phyloP scores from a whole-genome alignment of 2,113 vertebrate species.

The Myotis davidii region DNA sequence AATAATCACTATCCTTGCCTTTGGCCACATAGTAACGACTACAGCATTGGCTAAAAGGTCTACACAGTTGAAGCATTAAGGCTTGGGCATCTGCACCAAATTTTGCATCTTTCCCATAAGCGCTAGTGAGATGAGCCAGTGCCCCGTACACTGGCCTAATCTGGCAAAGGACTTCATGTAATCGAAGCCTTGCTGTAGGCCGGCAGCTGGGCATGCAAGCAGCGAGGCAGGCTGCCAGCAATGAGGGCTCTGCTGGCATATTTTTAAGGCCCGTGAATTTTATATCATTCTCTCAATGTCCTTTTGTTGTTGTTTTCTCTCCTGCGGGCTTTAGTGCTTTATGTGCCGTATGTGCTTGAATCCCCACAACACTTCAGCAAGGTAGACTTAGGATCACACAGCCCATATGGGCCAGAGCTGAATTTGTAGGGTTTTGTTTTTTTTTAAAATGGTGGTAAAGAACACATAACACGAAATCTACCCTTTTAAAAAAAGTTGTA shows the following conservation, averaged over 20 bases:
- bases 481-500: neutral
- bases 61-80: constrained; percentile 91
- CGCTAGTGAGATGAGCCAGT: constrained; percentile 87
- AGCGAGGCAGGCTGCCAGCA: neutral
- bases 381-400: neutral
- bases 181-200: neutral
- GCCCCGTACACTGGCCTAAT: constrained; percentile 87
- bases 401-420: neutral
- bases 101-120: constrained; percentile 93
- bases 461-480: neutral
- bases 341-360: neutral
- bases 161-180: constrained; percentile 83
- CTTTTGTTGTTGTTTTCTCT: neutral
- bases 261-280: neutral
- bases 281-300: neutral
- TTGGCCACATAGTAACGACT: constrained; percentile 94
- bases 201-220: neutral
- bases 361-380: neutral
- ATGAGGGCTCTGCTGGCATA: neutral
- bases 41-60: constrained; percentile 93
- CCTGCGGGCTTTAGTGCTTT: neutral
- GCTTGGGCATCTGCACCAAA: constrained; percentile 93
- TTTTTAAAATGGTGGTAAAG: neutral
- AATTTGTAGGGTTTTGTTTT: neutral
- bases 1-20: constrained; percentile 93